Evolutionary conservation across 92 coral and sea anemone genomes (phyloP), one percentile per base, ranked within the genome.

Genomic region (Hydrozoanthus gracilis): DNA sequence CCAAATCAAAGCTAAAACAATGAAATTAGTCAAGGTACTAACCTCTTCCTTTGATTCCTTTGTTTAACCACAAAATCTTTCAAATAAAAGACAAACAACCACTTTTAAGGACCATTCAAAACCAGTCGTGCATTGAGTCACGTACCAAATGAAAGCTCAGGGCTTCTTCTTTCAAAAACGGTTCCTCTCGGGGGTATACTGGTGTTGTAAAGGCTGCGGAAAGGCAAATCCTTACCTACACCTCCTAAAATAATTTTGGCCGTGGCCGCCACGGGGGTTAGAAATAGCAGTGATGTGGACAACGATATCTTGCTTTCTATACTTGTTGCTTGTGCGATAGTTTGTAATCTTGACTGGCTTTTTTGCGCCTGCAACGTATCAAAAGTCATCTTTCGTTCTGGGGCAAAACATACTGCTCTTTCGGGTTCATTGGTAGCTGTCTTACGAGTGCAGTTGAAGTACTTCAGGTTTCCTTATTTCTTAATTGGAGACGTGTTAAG

Each of bases 351-450:
- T 76, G 18, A 76, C 80, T 76, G 65, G 60, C 80, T 76, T 76
- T 51, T 76, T 51, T 51, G 80, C 60, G 51, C 51, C 80, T 76
- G 47, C 80, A 76, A 18, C 51, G 80, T 76, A 55, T 76, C 80
- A 76, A 76, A 76, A 35, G 65, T 51, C 52, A 64, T 64, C 51
- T 76, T 79, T 44, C 87, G 66, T 84, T 84, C 87, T n/a, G 87
- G 87, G 73, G 11, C 56, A 84, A 84, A 84, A 68, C 80, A 84
- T 46, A 84, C 87, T 67, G 87, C 80, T 70, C 77, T 84, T 84
- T 52, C 50, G 4, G 72, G 66, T 39, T 45, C 88, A 84, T 58
- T 45, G 88, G 88, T 27, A 84, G 80, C 46, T 50, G 88, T 84
- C 77, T 84, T n/a, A 48, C 71, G 88, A 64, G 10, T 51, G 88